Evolutionary conservation across 2,113 vertebrate genomes (phyloP).

Genomic region (Cyanoderma ruficeps): DNA sequence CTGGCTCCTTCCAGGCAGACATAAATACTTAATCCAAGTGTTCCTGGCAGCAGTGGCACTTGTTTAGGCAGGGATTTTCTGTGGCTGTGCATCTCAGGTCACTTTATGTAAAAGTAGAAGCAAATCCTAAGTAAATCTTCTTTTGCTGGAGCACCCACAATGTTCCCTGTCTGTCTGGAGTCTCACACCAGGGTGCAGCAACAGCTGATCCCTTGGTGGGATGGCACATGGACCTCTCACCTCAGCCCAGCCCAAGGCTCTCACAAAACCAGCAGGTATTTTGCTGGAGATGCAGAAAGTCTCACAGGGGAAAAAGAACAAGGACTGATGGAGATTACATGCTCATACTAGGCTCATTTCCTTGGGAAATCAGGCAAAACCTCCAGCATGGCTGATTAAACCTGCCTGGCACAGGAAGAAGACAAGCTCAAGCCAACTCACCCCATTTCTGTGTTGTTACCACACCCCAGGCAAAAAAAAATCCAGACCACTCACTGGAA

Average conservation of each 20-base stretch:
- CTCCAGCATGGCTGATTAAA: background rate
- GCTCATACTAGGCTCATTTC: background rate
- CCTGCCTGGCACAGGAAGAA: background rate
- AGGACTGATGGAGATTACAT: rapidly evolving
- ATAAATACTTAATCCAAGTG: background rate
- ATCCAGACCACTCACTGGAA: background rate
- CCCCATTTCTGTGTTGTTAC: background rate
- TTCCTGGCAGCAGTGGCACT: background rate
- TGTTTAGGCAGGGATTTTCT: background rate
- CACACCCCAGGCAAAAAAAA: background rate
- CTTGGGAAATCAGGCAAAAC: background rate
- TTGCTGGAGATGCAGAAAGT: background rate
- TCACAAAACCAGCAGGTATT: background rate
- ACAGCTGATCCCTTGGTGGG: background rate
- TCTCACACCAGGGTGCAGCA: background rate
- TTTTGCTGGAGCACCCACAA: background rate
- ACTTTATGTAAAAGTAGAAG: background rate
- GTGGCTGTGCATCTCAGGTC: background rate
- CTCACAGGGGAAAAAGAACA: background rate
- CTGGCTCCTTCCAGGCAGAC: background rate
- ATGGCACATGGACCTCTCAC: background rate
- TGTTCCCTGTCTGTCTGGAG: background rate
- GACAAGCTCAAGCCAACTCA: background rate
- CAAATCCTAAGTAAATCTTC: background rate
- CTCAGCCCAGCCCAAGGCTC: background rate